These are phyloP conservation scores for Aquatica leii DNA, from an alignment of 2,888 invertebrate genomes.

Conservation along the genomic window DNA sequence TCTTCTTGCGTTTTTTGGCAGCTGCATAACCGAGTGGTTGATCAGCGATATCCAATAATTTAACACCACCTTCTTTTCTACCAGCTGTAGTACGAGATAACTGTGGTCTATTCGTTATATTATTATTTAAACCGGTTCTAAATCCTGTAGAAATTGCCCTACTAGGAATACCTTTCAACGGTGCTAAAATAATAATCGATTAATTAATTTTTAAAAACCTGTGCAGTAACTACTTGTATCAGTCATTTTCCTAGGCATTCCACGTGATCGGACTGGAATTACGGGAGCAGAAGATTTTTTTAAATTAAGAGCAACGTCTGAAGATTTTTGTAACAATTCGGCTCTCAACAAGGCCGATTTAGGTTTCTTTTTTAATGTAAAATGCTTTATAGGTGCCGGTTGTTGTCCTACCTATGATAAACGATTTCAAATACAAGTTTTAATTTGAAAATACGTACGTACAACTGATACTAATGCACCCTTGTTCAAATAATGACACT, in stretches of 20 bases:
- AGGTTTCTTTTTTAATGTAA: conserved; percentile 90
- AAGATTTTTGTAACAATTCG: conserved; percentile 90
- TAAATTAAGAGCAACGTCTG: conserved; percentile 87
- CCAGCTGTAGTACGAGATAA: conserved; percentile 71
- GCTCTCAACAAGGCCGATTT: conserved; percentile 91
- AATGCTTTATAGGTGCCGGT: conserved; percentile 88
- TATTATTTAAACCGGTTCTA: conserved; percentile 63
- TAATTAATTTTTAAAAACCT: neutral
- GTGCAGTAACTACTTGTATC: conserved; percentile 75
- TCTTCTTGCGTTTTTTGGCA: conserved; percentile 87
- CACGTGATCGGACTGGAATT: conserved; percentile 85
- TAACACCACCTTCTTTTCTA: conserved; percentile 91
- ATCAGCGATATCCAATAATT: conserved; percentile 92
- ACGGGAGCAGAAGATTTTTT: conserved; percentile 90
- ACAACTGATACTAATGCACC: conserved; percentile 89
- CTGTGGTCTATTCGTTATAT: conserved; percentile 64
- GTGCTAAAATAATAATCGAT: conserved; percentile 66
- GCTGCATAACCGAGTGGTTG: conserved; percentile 86
- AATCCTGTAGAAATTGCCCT: conserved; percentile 74
- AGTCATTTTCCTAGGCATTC: conserved; percentile 96
- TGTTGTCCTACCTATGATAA: conserved; percentile 74
- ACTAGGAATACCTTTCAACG: conserved; percentile 90
- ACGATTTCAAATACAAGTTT: neutral
- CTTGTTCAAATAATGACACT: conserved; percentile 96
- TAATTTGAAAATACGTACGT: conserved; percentile 50